A percentile compares a stretch with the other conserved stretches of the same genome.
Evolutionary conservation across 2,888 invertebrate genomes (phyloP).

Genomic region (Phengaris alcon): DNA sequence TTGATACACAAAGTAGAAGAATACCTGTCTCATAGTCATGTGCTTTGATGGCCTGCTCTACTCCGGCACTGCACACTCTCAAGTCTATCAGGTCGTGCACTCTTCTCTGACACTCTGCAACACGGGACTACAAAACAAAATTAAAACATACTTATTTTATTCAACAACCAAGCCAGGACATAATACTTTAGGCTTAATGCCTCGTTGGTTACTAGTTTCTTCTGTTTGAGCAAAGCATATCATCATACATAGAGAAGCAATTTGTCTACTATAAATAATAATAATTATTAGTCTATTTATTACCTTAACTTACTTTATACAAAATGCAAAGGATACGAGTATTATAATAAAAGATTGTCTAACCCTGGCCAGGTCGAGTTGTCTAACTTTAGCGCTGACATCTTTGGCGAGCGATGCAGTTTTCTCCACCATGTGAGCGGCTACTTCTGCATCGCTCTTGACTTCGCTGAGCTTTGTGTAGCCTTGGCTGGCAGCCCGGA

Average conservation of each 20-base stretch:
- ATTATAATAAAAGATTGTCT: slow-evolving; percentile 42
- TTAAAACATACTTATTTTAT: background rate
- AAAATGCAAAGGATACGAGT: background rate
- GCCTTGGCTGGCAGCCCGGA: slow-evolving; percentile 88
- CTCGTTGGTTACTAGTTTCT: no score
- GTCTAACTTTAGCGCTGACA: slow-evolving; percentile 96
- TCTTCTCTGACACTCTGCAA: slow-evolving; percentile 95
- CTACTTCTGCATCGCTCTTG: slow-evolving; percentile 87
- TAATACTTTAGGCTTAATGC: no score
- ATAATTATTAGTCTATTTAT: background rate
- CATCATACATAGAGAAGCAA: no score
- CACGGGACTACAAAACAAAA: slow-evolving; percentile 82
- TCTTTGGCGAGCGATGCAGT: slow-evolving; percentile 94
- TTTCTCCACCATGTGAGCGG: slow-evolving; percentile 90
- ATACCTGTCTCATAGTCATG: slow-evolving; percentile 95
- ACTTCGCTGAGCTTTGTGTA: slow-evolving; percentile 89
- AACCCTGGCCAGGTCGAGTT: slow-evolving; percentile 94
- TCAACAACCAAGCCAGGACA: no score
- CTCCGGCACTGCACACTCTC: slow-evolving; percentile 98
- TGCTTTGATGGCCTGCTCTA: slow-evolving; percentile 93
- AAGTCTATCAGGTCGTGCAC: slow-evolving; percentile 97
- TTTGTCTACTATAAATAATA: background rate
- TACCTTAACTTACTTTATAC: background rate
- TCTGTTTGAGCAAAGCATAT: no score
- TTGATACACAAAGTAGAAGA: background rate